A percentile compares a stretch with the other conserved stretches of the same genome.
Conservation (phyloP, 2,797 vertebrate genomes). For the Gymnothorax reevesii region DNA sequence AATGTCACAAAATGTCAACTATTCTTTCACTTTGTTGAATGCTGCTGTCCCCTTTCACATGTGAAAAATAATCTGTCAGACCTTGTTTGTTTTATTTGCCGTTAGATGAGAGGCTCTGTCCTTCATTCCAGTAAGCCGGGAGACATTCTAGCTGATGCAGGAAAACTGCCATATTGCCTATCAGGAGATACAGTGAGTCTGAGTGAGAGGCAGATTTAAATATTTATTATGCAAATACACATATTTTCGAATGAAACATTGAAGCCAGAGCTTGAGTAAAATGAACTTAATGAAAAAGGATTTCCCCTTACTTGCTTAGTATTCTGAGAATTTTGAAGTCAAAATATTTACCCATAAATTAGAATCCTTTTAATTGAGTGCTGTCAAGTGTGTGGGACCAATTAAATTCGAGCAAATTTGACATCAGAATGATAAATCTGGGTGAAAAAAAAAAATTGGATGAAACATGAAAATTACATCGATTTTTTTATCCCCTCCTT, state of each 20-base stretch:
- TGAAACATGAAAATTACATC: background rate
- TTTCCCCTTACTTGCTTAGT: background rate
- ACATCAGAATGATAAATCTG: background rate
- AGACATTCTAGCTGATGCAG: background rate
- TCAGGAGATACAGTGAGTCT: background rate
- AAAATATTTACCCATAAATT: background rate
- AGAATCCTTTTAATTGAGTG: constrained; percentile 15
- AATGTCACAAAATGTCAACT: constrained; percentile 25
- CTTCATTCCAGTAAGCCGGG: background rate
- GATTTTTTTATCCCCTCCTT: background rate
- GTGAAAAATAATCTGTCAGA: constrained; percentile 11
- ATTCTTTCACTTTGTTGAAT: background rate
- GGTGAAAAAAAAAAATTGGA: background rate
- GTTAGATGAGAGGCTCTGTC: constrained; percentile 8
- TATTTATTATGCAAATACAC: background rate
- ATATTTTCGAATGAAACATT: background rate
- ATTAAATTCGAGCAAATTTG: background rate
- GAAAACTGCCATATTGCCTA: background rate
- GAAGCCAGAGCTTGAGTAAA: background rate
- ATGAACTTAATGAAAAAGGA: background rate
- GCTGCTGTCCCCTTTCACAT: background rate
- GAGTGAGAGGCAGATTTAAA: background rate
- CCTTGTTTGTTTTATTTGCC: constrained; percentile 20
- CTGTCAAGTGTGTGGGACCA: background rate
- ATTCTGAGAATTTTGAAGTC: background rate